Base-by-base conservation (phyloP, 53 echinoderm and acorn worm species). In the Astropecten irregularis region DNA sequence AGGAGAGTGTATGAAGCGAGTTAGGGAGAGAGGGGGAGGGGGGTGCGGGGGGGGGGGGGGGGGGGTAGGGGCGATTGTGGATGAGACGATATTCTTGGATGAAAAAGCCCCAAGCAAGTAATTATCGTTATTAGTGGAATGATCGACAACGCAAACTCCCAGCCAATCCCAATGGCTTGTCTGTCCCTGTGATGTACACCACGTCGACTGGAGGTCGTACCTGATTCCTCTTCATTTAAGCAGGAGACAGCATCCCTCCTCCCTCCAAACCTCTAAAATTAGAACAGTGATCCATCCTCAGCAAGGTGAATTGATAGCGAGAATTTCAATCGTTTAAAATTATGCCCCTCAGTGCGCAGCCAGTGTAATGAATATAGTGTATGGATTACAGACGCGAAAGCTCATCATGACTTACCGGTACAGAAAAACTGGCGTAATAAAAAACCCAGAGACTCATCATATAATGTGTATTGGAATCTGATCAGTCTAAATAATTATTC, bases 321-420 rank as follows among this genome's bases (percentile, higher is more conserved):
- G 53, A 36, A 51, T 71, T 50, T n/a, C 71, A 50, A 51, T 27
- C 52, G 71, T 71, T 71, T 71, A 52, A 28, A 71, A 71, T 71
- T 51, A 71, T 52, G 71, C 71, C 71, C 71, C 53, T 52, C 16
- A 71, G 71, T 33, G 71, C 52, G 53, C 51, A 52, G 53, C 53
- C 71, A 32, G 29, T 52, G 71, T 71, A 71, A 71, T 71, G 71
- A 71, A 71, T 71, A 71, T n/a, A 30, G 31, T 9, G 53, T 51
- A 51, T 71, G 53, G 71, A 71, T 71, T 71, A 71, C 71, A 49
- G 35, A 70, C n/a, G n/a, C n/a, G n/a, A n/a, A n/a, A n/a, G n/a
- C n/a, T n/a, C n/a, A n/a, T n/a, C n/a, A n/a, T n/a, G n/a, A n/a
- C n/a, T n/a, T n/a, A n/a, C n/a, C n/a, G n/a, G n/a, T n/a, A n/a